Conservation (phyloP, 2,888 invertebrate species). For the Itoplectis maculator region DNA sequence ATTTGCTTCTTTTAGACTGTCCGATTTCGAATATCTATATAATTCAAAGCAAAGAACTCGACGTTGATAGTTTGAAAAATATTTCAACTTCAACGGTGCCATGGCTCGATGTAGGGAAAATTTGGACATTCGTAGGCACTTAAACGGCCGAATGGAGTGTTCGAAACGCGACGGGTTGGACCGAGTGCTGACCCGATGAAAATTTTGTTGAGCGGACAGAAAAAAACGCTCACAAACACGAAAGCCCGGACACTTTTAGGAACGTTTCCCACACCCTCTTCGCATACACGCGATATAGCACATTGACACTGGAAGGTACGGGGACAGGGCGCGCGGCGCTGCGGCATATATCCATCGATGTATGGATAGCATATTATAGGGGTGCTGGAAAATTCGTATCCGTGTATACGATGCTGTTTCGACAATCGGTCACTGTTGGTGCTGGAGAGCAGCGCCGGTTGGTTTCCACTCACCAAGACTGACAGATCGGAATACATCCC, state of each 20-base stretch:
- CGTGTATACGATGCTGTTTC: constrained; percentile 16
- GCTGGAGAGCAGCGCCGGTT: background rate
- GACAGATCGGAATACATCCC: constrained; percentile 33
- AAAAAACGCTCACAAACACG: constrained; percentile 24
- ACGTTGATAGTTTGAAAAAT: background rate
- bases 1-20: background rate
- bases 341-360: background rate
- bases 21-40: background rate
- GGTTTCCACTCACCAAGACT: constrained; percentile 31
- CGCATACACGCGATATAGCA: constrained; percentile 1
- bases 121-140: constrained; percentile 21
- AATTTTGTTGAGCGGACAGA: constrained; percentile 30
- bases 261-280: constrained; percentile 2
- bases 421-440: constrained; percentile 29
- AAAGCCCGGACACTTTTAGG: constrained; percentile 7
- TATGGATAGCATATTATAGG: constrained; percentile 20
- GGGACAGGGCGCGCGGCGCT: no score
- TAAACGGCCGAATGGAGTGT: constrained; percentile 18
- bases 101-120: constrained; percentile 5
- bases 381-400: constrained; percentile 12
- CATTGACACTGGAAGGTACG: background rate
- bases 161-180: constrained; percentile 10
- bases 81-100: background rate
- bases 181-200: constrained; percentile 20
- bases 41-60: background rate